A percentile compares a stretch with the other conserved stretches of the same genome.
phyloP scores from a whole-genome alignment of 2,113 vertebrate genomes.

The Malurus melanocephalus region DNA sequence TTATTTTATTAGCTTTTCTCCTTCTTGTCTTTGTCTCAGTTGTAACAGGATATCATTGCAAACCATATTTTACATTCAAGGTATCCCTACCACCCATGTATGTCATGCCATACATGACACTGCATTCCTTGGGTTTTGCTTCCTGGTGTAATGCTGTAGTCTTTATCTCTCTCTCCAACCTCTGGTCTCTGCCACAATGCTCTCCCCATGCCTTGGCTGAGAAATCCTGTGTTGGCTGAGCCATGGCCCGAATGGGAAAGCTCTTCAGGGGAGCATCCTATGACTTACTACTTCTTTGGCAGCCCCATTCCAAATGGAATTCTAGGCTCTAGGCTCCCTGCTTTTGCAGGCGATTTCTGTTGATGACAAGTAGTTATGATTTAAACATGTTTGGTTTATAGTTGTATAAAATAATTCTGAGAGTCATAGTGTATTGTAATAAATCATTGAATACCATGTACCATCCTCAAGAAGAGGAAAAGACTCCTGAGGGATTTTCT shows the following conservation, averaged over 20 bases:
- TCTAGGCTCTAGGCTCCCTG: not conserved
- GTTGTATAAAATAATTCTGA: not conserved
- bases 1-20: not conserved
- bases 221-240: not conserved
- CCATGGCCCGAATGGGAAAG: rapidly evolving
- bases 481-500: not conserved
- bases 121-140: not conserved
- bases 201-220: not conserved
- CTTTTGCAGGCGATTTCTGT: not conserved
- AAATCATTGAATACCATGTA: not conserved
- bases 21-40: not conserved
- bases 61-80: not conserved
- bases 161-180: not conserved
- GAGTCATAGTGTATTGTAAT: not conserved
- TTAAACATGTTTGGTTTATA: not conserved
- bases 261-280: rapidly evolving
- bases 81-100: not conserved
- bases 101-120: rapidly evolving
- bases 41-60: not conserved
- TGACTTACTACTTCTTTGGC: not conserved
- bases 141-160: not conserved
- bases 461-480: not conserved
- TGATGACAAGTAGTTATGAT: not conserved
- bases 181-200: not conserved
- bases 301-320: not conserved